Evolutionary conservation across 1,140 invertebrate species (phyloP).

Genomic region (Drosophila eugracilis): DNA sequence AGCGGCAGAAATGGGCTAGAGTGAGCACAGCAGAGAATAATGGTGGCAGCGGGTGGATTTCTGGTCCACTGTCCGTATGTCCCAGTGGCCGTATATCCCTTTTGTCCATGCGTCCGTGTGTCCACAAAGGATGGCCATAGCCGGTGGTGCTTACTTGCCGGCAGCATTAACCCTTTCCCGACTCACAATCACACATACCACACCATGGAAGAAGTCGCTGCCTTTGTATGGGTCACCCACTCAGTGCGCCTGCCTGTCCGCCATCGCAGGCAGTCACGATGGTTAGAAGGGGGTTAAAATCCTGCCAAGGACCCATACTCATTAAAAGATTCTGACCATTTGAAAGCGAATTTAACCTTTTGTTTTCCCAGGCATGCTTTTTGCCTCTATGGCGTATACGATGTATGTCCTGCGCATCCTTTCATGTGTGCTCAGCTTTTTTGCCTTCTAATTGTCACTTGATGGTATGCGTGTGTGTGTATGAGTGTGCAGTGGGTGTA

Average conservation of each 20-base stretch:
- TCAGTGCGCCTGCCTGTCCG: conserved; percentile 77
- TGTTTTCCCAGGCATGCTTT: conserved; percentile 52
- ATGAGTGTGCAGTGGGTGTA: conserved; percentile 61
- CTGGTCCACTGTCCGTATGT: conserved; percentile 19
- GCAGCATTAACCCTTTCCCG: conserved; percentile 73
- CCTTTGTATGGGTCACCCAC: conserved; percentile 66
- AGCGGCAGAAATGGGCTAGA: neutral
- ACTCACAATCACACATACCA: conserved; percentile 20
- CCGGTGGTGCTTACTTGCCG: conserved; percentile 80
- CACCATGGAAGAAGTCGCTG: conserved; percentile 2
- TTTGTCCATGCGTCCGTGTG: conserved; percentile 28
- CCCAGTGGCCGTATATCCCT: conserved; percentile 7
- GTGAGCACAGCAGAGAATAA: conserved; percentile 51
- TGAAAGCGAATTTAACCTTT: conserved; percentile 82
- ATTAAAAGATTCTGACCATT: conserved; percentile 81
- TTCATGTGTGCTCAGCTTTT: conserved; percentile 57
- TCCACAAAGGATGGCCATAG: conserved; percentile 44
- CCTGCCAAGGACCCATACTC: conserved; percentile 39
- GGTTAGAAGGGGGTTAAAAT: neutral
- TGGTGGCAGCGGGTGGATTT: conserved; percentile 77
- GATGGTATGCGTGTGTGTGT: conserved; percentile 45
- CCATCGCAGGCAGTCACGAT: conserved; percentile 3
- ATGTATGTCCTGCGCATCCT: conserved; percentile 14
- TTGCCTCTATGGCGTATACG: neutral
- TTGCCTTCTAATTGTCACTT: conserved; percentile 74